phyloP scores from a whole-genome alignment of 2,113 vertebrate species.

The Varanus komodoensis region DNA sequence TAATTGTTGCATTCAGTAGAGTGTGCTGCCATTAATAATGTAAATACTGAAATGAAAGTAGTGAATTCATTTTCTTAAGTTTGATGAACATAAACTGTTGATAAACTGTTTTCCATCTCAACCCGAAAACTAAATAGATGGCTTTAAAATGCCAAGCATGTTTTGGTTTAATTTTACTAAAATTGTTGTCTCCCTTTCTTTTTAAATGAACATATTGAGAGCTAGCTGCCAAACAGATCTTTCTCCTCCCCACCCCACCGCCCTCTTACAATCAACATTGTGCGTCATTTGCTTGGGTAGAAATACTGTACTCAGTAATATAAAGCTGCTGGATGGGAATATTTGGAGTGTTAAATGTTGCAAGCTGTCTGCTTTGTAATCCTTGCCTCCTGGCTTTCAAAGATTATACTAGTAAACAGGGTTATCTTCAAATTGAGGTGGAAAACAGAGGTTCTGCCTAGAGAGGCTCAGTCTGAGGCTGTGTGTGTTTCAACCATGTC shows the following conservation, averaged over 20 bases:
- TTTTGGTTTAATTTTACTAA: neutral
- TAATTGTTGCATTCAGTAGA: conserved; percentile 2
- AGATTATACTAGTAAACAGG: conserved; percentile 49
- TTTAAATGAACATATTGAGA: neutral
- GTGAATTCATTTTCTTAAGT: neutral
- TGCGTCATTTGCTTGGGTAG: conserved; percentile 44
- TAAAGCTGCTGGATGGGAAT: conserved; percentile 19
- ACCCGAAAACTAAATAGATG: neutral
- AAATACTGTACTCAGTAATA: neutral
- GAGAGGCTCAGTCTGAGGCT: neutral
- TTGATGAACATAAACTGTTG: neutral
- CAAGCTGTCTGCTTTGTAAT: conserved; percentile 38
- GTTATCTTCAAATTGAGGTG: conserved; percentile 27
- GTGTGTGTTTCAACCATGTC: conserved; percentile 48
- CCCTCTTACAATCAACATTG: neutral
- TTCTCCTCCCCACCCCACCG: neutral
- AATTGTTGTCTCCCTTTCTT: neutral
- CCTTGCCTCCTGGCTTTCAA: conserved; percentile 47
- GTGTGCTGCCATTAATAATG: neutral
- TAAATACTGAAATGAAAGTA: conserved; percentile 26
- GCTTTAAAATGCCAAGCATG: neutral
- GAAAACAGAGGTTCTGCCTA: conserved; percentile 41
- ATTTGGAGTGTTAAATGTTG: conserved; percentile 27
- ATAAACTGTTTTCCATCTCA: neutral
- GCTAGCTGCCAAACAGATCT: conserved; percentile 19